Evolutionary conservation across 1,140 invertebrate species (phyloP).

Genomic region (Thaumetopoea pityocampa): DNA sequence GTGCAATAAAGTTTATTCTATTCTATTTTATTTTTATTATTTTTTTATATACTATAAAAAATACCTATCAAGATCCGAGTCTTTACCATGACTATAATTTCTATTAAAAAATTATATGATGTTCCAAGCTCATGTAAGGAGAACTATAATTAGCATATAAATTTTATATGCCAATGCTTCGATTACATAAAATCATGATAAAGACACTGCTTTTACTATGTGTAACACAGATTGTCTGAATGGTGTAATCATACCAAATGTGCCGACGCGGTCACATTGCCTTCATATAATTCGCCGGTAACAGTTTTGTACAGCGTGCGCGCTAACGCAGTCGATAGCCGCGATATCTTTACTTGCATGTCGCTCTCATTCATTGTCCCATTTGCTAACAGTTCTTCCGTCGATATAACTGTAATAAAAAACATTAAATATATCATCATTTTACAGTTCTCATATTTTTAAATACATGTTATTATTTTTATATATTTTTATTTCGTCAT

Average conservation of each 20-base stretch:
- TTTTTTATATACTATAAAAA: too few relatives aligned
- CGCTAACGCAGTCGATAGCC: conserved; percentile 77
- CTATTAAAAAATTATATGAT: too few relatives aligned
- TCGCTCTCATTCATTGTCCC: conserved; percentile 62
- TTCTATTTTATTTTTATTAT: too few relatives aligned
- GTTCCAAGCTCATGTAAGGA: too few relatives aligned
- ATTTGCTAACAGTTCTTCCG: conserved; percentile 41
- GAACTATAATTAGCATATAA: too few relatives aligned
- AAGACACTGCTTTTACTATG: conserved; percentile 12
- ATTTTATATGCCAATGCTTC: too few relatives aligned
- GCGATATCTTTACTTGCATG: conserved; percentile 78
- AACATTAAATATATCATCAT: background rate
- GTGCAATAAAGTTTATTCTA: too few relatives aligned
- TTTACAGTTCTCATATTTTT: too few relatives aligned
- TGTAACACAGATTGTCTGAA: conserved; percentile 3
- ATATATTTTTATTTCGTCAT: too few relatives aligned
- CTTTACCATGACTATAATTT: too few relatives aligned
- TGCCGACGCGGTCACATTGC: conserved; percentile 55
- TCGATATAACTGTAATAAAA: conserved; percentile 46
- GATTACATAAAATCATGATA: conserved; percentile 8
- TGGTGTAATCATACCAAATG: conserved; percentile 65
- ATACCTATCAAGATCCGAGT: too few relatives aligned
- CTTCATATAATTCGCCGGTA: conserved; percentile 61
- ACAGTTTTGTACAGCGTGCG: conserved; percentile 76
- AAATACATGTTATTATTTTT: too few relatives aligned